Evolutionary conservation across 2,113 vertebrate species (phyloP).

Genomic region (Proterorhinus semilunaris): DNA sequence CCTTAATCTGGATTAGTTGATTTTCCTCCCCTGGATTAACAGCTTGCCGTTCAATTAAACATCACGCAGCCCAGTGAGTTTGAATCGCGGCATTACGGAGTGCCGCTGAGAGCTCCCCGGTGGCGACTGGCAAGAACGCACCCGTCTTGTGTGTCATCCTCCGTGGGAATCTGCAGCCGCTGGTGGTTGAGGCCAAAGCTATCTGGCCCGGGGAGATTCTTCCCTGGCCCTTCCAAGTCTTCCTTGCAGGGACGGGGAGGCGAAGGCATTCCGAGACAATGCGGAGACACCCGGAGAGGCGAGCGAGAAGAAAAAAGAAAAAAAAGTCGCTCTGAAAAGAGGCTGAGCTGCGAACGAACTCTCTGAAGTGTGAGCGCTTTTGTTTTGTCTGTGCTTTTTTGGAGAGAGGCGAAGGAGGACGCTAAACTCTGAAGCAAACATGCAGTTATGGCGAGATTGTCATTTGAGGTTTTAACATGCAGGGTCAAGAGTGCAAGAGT

Average conservation of each 20-base stretch:
- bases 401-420: slow-evolving; percentile 7
- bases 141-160: slow-evolving; percentile 39
- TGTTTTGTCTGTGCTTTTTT: slow-evolving; percentile 18
- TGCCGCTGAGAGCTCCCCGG: slow-evolving; percentile 28
- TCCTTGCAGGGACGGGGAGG: slow-evolving; percentile 19
- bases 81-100: slow-evolving; percentile 47
- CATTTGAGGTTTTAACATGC: background rate
- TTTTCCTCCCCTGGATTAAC: slow-evolving; percentile 68
- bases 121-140: slow-evolving; percentile 36
- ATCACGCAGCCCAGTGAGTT: slow-evolving; percentile 60
- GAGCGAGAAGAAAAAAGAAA: background rate
- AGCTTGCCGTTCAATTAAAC: slow-evolving; percentile 62
- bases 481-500: slow-evolving; percentile 4
- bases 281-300: slow-evolving; percentile 38
- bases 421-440: slow-evolving; percentile 3
- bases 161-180: slow-evolving; percentile 40
- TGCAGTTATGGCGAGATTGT: background rate
- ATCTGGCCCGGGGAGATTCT: slow-evolving; percentile 45
- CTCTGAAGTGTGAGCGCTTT: slow-evolving; percentile 7
- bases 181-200: slow-evolving; percentile 35
- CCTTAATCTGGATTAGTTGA: slow-evolving; percentile 75
- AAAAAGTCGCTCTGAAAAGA: slow-evolving; percentile 16
- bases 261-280: slow-evolving; percentile 42
- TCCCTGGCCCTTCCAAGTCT: slow-evolving; percentile 21
- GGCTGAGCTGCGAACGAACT: slow-evolving; percentile 18